Evolutionary conservation across 2,888 invertebrate species (phyloP), one percentile per base, ranked within the genome.

Genomic region (Amorpha juglandis): DNA sequence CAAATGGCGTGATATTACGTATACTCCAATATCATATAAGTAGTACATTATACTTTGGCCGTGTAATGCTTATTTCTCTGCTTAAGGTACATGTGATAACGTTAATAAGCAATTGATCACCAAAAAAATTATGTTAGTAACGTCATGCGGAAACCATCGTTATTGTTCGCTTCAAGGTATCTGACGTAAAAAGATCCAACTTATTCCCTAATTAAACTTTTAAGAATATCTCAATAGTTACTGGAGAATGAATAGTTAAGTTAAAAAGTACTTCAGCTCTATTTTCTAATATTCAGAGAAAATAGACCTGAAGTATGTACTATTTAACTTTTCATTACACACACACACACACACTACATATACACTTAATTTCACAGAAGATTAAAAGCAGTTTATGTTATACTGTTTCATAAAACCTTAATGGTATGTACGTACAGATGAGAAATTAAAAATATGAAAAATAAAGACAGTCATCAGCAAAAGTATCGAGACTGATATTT

Each of bases 401-500:
- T n/a, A 38, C 38, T 55, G 16, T 38, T 16, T 58, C 58, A 19
- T 42, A 21, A 55, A 55, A 16, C 14, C 33, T 7, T 38, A 16
- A 58, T 42, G 11, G 0, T 42, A 19, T 42, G 1, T 58, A 21
- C 42, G 58, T 19, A 58, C 16, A 42, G 58, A 58, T 19, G 42
- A 58, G 19, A 64, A 55, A 12, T 47, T 55, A 33, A 55, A 58
- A 65, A 47, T 35, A 45, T 55, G 48, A 45, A 65, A 47, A 48
- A 35, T 55, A 58, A 48, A 14, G 19, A 27, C 21, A 38, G 52
- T 45, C 27, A 45, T 47, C 50, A n/a, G 42, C 45, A 27, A 55
- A 38, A 33, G 35, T 45, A 58, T 58, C 19, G 48, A 33, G 35
- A 42, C 12, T 83, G 81, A 80, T 82, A 84, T 66, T 86, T 86